Evolutionary conservation across 2,113 vertebrate genomes (phyloP).

Genomic region (Callipepla squamata): DNA sequence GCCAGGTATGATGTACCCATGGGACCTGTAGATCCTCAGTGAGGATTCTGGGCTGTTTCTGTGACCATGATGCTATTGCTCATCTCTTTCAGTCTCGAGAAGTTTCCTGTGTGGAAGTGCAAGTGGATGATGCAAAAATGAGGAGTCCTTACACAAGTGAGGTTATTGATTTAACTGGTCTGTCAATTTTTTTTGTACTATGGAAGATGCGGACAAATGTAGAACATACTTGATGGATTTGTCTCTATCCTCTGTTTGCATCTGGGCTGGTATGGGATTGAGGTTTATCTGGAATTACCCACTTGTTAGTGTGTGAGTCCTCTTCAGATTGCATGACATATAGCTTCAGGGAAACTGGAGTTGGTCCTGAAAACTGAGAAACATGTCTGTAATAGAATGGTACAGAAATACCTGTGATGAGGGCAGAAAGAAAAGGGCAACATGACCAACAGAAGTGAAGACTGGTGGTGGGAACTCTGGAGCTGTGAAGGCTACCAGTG

Average conservation of each 20-base stretch:
- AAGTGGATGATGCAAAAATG: slow-evolving; percentile 13
- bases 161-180: background rate
- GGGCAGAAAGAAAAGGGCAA: background rate
- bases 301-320: background rate
- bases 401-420: background rate
- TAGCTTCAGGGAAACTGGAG: background rate
- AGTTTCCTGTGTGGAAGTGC: slow-evolving; percentile 62
- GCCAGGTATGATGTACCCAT: background rate
- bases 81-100: slow-evolving; percentile 70
- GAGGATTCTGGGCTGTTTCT: background rate
- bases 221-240: background rate
- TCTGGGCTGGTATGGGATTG: background rate
- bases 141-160: slow-evolving; percentile 42
- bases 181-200: background rate
- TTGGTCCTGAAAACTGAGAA: background rate
- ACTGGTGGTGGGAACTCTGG: background rate
- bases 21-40: background rate
- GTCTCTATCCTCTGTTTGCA: background rate
- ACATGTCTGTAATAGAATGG: background rate
- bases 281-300: background rate
- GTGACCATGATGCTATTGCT: background rate
- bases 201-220: background rate
- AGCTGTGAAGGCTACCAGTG: background rate
- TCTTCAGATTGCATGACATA: background rate
- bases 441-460: background rate